Evolutionary conservation across 2,888 invertebrate genomes (phyloP).

Genomic region (Athalia rosae): DNA sequence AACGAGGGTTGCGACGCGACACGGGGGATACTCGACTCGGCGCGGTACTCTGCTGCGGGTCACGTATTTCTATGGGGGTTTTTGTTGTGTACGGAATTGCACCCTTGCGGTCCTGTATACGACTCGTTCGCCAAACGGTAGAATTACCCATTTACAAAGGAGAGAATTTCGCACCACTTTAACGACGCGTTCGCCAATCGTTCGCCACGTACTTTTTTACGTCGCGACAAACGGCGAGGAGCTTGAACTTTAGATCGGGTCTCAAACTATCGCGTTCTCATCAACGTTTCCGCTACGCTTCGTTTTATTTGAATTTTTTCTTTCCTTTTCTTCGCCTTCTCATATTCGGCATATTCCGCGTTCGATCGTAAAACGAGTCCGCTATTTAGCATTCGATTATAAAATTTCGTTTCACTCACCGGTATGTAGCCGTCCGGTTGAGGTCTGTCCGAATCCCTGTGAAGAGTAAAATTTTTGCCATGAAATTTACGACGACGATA

Average conservation of each 20-base stretch:
- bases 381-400: slow-evolving; percentile 2
- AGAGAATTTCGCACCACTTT: slow-evolving; percentile 24
- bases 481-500: background rate
- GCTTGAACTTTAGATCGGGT: background rate
- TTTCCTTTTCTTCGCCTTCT: too few species aligned
- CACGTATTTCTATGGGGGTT: slow-evolving; percentile 37
- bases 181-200: slow-evolving; percentile 17
- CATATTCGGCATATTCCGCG: too few species aligned
- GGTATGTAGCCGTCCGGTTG: slow-evolving; percentile 72
- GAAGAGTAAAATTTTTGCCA: slow-evolving; percentile 55
- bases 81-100: slow-evolving; percentile 17
- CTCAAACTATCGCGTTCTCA: slow-evolving; percentile 5
- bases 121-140: slow-evolving; percentile 22
- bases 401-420: slow-evolving; percentile 62
- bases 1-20: slow-evolving; percentile 50
- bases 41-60: slow-evolving; percentile 3
- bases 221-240: background rate
- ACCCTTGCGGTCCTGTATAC: slow-evolving; percentile 18
- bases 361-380: too few species aligned
- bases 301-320: too few species aligned
- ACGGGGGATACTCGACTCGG: slow-evolving; percentile 12
- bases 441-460: slow-evolving; percentile 67
- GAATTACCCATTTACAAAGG: slow-evolving; percentile 30
- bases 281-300: background rate
- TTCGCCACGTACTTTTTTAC: background rate